Percentiles rank a stretch among this genome's conserved stretches.
Evolutionary conservation across 2,113 vertebrate genomes (phyloP).

Genomic region (Mastomys coucha): DNA sequence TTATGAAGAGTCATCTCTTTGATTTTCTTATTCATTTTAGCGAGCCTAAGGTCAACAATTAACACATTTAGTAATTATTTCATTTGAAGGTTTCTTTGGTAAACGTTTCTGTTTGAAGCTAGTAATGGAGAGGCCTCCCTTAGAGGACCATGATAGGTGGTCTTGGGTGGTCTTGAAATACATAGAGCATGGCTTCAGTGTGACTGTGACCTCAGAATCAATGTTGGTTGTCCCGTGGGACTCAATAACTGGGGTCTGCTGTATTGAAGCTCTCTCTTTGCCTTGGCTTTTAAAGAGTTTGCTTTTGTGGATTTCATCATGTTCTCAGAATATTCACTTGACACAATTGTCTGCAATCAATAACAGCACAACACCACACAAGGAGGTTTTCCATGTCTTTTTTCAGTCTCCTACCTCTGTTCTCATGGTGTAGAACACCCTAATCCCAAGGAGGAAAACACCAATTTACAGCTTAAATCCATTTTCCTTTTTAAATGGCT

Average conservation of each 20-base stretch:
- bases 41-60: background rate
- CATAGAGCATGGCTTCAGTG: background rate
- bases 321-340: background rate
- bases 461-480: background rate
- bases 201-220: accelerated
- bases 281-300: background rate
- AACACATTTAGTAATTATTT: background rate
- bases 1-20: background rate
- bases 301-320: background rate
- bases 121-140: background rate
- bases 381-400: accelerated
- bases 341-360: background rate
- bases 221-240: background rate
- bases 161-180: background rate
- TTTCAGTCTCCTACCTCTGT: background rate
- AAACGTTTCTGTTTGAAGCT: background rate
- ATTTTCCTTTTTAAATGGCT: background rate
- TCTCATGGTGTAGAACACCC: background rate
- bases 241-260: background rate
- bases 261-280: background rate
- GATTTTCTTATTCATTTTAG: background rate
- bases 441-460: accelerated
- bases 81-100: background rate
- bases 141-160: accelerated
- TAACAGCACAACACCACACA: background rate